Evolutionary conservation across 1,140 invertebrate species (phyloP), one percentile per base, ranked within the genome.

Genomic region (Ooceraea biroi): DNA sequence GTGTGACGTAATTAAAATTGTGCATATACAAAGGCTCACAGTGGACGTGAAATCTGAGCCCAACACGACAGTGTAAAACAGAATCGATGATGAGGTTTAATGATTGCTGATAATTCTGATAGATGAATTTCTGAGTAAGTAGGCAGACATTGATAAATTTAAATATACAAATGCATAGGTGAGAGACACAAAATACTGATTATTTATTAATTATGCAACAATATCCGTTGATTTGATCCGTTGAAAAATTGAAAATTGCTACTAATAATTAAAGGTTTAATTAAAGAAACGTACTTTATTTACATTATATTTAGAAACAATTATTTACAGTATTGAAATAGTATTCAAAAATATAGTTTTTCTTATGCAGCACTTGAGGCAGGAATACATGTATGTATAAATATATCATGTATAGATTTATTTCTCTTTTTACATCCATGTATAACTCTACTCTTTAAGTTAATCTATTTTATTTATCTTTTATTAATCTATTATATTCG

Each of bases 51-150:
- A 83, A 87, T 83, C 71, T 44, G 44, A 87, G 36, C 7, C 61
- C 71, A 48, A 55, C 66, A 46, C 17, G 48, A 14, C 2, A 25
- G 22, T 69, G 36, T 46, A 41, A 58, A 83, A 69, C 36, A 57
- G 14, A 63, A 22, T 71, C 30, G 68, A 27, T 55, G 48, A 55
- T 74, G 10, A 22, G 12, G 22, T 27, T 44, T 12, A 27, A 22
- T 8, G 1, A 41, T 25, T 72, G 27, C 69, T 86, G 69, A 86
- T 77, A 83, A 86, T 63, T 73, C 60, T 19, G 25, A n/a, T 58
- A 83, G 61, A 82, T 58, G 58, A 69, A 85, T 76, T 84, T 86
- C 84, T 61, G 52, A 63, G 63, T 84, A 88, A 89, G 86, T 88
- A 86, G 55, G 1, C 2, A 7, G 25, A 48, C 52, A 22, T 66